Conservation (phyloP, 2,888 invertebrate species). For the Pandemis corylana region DNA sequence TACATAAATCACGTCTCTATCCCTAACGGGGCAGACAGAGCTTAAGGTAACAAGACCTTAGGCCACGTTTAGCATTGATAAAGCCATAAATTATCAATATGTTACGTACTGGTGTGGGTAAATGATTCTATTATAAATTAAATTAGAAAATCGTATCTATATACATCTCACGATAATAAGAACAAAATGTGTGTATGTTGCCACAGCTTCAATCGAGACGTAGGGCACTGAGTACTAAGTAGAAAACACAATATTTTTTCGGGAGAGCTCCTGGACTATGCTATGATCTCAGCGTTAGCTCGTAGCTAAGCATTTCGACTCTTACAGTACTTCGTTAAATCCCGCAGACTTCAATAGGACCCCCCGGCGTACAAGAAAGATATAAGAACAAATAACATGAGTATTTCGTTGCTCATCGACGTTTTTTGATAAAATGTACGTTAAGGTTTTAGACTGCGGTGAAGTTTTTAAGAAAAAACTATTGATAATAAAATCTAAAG, state of each 20-base stretch:
- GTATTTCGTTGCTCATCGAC: conserved; percentile 7
- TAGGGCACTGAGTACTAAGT: neutral
- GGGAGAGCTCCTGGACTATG: neutral
- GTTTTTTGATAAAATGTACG: neutral
- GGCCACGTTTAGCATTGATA: too few relatives aligned
- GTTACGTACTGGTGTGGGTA: too few relatives aligned
- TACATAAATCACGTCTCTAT: too few relatives aligned
- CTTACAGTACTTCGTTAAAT: conserved; percentile 30
- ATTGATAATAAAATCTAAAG: too few relatives aligned
- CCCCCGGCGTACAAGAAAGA: conserved; percentile 23
- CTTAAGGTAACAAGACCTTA: too few relatives aligned
- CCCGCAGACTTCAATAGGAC: conserved; percentile 25
- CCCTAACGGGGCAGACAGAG: too few relatives aligned
- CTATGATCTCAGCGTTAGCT: conserved; percentile 4
- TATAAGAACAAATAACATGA: conserved; percentile 18
- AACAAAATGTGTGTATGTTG: too few relatives aligned
- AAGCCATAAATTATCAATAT: too few relatives aligned
- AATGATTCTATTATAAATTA: too few relatives aligned
- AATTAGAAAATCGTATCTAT: too few relatives aligned
- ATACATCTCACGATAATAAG: too few relatives aligned
- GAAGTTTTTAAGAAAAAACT: too few relatives aligned
- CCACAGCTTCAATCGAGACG: neutral
- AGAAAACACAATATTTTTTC: neutral
- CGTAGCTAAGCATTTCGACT: conserved; percentile 27
- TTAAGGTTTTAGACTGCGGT: neutral